Conservation (phyloP, 2,888 invertebrate genomes). For the Andricus curvator region DNA sequence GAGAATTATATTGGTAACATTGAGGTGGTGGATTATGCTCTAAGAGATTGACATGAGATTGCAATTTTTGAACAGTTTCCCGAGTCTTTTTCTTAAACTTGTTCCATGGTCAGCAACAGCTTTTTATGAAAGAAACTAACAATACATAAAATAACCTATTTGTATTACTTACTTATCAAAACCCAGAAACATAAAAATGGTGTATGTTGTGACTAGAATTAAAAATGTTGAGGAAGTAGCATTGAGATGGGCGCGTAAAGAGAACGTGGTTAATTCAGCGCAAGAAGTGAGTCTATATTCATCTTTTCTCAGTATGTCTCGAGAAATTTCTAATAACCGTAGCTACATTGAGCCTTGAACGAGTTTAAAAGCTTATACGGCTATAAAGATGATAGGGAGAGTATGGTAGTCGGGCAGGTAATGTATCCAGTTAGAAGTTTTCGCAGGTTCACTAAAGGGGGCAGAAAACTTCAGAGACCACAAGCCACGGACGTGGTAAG, state of each 20-base stretch:
- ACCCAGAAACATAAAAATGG: no score
- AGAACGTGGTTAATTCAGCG: conserved; percentile 8
- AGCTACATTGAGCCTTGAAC: conserved; percentile 58
- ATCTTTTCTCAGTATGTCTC: conserved; percentile 52
- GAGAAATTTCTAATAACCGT: conserved; percentile 67
- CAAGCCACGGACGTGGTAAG: conserved; percentile 51
- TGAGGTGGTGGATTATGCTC: no score
- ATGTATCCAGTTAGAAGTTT: conserved; percentile 77
- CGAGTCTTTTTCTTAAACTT: no score
- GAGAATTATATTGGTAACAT: neutral
- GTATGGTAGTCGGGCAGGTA: conserved; percentile 71
- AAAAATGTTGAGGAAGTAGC: neutral
- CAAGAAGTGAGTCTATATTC: conserved; percentile 45
- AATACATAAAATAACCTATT: no score
- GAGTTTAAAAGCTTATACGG: conserved; percentile 66
- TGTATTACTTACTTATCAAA: no score
- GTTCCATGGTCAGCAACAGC: no score
- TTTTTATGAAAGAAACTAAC: no score
- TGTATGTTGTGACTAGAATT: neutral
- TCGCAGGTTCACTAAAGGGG: conserved; percentile 63
- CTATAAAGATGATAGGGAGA: conserved; percentile 60
- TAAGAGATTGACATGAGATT: no score
- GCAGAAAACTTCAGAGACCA: conserved; percentile 64
- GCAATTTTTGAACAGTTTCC: no score
- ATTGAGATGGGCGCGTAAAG: neutral